Evolutionary conservation across 1,140 invertebrate species (phyloP), one percentile per base, ranked within the genome.

Genomic region (Oedothorax gibbosus): DNA sequence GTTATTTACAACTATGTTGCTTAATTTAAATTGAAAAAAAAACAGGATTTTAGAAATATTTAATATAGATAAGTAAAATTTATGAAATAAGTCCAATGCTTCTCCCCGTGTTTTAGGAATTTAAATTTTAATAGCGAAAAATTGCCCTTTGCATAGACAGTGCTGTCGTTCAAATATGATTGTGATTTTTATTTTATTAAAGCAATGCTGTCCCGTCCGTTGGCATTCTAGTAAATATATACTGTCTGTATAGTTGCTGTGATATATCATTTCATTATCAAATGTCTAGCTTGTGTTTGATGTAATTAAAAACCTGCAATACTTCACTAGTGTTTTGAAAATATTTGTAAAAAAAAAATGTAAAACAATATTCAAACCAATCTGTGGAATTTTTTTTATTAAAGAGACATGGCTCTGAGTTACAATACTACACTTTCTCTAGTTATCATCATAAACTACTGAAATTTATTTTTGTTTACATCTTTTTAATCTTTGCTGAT

Each of bases 181-280:
- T 66, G 64, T 82, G 68, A 82, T 82, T 82, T 21, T 82, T 73
- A 66, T 78, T 78, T 82, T 72, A 21, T 57, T 82, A 82, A 69
- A 73, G 69, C 80, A n/a, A 73, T 82, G 80, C 73, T 72, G 69
- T 82, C 80, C 80, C 80, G 80, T 82, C 80, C 80, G 80, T 73
- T 65, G 60, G 80, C 80, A 82, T 60, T 71, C 21, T 82, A 82
- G 80, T 53, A 54, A 75, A 77, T n/a, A 77, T 50, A 35, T 54
- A 21, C 49, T 82, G 69, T 80, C 53, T 80, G 54, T 80, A 82
- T 82, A 82, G 80, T 82, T 82, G 80, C 80, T 82, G 80, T 82
- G 80, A 82, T 82, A 82, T 53, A 73, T 73, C 57, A 64, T 18
- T 64, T 82, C 57, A 82, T 82, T 73, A 73, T 56, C 68, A 65